Conservation (phyloP, 2,113 vertebrate genomes). For the Pongo pygmaeus region DNA sequence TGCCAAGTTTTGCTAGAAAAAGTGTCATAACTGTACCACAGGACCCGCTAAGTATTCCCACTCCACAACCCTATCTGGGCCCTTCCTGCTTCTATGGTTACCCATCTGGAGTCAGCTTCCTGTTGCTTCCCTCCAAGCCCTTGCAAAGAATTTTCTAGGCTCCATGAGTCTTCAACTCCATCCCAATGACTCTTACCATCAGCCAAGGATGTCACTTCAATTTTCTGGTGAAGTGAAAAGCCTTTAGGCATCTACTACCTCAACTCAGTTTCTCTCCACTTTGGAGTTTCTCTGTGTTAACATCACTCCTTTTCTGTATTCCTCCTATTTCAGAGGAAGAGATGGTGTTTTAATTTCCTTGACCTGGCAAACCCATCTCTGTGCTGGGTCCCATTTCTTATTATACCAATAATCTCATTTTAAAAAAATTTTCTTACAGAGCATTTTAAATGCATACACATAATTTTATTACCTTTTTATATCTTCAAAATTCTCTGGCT, state of each 20-base stretch:
- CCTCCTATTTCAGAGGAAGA: neutral
- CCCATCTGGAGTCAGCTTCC: neutral
- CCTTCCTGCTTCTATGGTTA: neutral
- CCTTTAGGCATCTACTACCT: neutral
- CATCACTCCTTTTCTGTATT: neutral
- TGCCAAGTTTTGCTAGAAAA: slow-evolving; percentile 25
- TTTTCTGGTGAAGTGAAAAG: neutral
- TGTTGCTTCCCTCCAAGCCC: neutral
- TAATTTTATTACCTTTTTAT: neutral
- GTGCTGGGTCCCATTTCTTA: neutral
- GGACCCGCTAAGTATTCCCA: neutral
- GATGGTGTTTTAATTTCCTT: neutral
- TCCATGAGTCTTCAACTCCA: neutral
- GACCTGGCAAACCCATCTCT: neutral
- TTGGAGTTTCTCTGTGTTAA: neutral
- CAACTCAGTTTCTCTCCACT: neutral
- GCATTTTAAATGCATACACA: neutral
- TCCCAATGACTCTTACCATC: neutral
- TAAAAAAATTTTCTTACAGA: neutral
- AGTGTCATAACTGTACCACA: neutral
- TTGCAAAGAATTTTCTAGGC: neutral
- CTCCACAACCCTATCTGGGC: neutral
- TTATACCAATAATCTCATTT: neutral
- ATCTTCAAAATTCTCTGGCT: neutral
- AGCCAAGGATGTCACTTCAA: neutral